Conservation (phyloP, 2,113 vertebrate genomes). For the Cottus gobio region DNA sequence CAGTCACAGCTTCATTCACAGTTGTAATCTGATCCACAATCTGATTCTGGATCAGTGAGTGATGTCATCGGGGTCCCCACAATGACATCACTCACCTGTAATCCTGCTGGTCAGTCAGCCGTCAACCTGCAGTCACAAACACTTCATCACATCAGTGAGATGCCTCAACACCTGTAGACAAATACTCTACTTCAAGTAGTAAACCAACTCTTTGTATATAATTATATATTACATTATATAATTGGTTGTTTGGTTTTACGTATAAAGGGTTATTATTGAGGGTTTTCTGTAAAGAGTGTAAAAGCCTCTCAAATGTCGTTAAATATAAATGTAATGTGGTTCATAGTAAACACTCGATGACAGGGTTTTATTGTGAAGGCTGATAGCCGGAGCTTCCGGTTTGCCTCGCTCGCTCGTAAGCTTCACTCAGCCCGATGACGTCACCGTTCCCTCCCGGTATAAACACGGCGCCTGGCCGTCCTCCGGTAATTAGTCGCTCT, state of each 20-base stretch:
- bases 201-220: too few relatives aligned
- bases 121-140: too few relatives aligned
- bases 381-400: not conserved
- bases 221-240: too few relatives aligned
- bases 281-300: too few relatives aligned
- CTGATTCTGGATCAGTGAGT: conserved; percentile 34
- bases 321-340: not conserved
- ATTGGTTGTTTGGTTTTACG: too few relatives aligned
- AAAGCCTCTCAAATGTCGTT: too few relatives aligned
- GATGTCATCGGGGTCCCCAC: not conserved
- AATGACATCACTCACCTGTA: not conserved
- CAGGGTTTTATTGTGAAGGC: conserved; percentile 51
- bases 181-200: too few relatives aligned
- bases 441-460: conserved; percentile 29
- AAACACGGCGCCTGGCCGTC: conserved; percentile 19
- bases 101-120: conserved; percentile 16
- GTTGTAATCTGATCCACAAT: conserved; percentile 27
- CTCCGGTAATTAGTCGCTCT: not conserved
- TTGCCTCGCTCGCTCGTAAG: not conserved
- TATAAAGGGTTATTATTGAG: too few relatives aligned
- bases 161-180: too few relatives aligned
- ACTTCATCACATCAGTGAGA: too few relatives aligned
- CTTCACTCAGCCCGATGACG: conserved; percentile 33
- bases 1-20: too few relatives aligned
- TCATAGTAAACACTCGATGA: fast-evolving